Evolutionary conservation across 2,113 vertebrate species (phyloP).

Genomic region (Dissostichus mawsoni): DNA sequence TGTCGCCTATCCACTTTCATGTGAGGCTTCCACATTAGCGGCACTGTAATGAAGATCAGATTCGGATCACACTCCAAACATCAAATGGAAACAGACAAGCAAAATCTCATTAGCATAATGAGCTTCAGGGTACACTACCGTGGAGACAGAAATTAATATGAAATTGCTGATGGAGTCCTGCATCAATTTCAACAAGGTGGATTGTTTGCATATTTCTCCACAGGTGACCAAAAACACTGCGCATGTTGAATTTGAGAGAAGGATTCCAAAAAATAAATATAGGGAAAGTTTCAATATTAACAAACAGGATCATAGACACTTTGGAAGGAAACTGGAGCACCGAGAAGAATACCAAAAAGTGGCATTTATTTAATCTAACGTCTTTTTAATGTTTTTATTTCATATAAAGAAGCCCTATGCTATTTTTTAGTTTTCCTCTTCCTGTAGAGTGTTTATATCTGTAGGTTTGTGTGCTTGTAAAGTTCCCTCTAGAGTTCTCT

Average conservation of each 20-base stretch:
- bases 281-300: conserved; percentile 7
- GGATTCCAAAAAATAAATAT: not conserved
- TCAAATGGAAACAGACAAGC: conserved; percentile 46
- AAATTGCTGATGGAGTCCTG: conserved; percentile 43
- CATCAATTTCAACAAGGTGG: conserved; percentile 47
- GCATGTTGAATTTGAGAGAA: conserved; percentile 8
- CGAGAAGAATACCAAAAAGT: too few species aligned
- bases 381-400: too few species aligned
- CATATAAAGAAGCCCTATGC: too few species aligned
- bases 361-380: too few species aligned
- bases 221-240: conserved; percentile 45
- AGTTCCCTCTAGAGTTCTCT: too few species aligned
- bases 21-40: not conserved
- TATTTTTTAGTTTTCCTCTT: too few species aligned
- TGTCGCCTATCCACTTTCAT: not conserved
- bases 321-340: too few species aligned
- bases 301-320: too few species aligned
- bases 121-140: conserved; percentile 48
- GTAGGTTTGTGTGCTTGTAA: too few species aligned
- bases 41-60: conserved; percentile 24
- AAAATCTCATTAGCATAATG: conserved; percentile 59
- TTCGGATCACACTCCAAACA: conserved; percentile 37
- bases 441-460: too few species aligned
- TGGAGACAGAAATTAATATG: conserved; percentile 56
- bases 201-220: conserved; percentile 31